phyloP scores from a whole-genome alignment of 2,888 invertebrate genomes.

The Acanthococcus lagerstroemiae region DNA sequence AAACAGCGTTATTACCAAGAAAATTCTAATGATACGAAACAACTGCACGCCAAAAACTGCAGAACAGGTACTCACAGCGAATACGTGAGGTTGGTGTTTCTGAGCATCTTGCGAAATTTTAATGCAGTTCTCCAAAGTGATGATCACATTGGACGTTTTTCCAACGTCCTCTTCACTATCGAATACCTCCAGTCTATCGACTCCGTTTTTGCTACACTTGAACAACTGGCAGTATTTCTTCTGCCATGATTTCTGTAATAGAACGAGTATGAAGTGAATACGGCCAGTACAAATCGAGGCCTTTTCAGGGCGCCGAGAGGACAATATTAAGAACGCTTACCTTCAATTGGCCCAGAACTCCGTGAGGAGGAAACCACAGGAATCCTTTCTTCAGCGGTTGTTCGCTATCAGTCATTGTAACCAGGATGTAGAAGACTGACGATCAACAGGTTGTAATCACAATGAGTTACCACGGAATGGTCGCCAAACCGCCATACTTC shows the following conservation, averaged over 20 bases:
- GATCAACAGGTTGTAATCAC: background rate
- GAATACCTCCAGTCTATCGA: slow-evolving; percentile 74
- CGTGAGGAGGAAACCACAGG: slow-evolving; percentile 66
- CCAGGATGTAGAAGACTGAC: background rate
- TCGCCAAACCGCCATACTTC: too few relatives aligned
- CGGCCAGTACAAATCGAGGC: background rate
- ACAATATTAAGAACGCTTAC: slow-evolving; percentile 48
- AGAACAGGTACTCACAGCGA: slow-evolving; percentile 42
- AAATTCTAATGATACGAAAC: background rate
- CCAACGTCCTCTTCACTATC: slow-evolving; percentile 64
- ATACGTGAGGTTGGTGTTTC: slow-evolving; percentile 45
- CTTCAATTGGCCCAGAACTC: slow-evolving; percentile 63
- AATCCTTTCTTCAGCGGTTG: slow-evolving; percentile 47
- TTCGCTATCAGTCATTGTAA: slow-evolving; percentile 34
- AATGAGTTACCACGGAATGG: too few relatives aligned
- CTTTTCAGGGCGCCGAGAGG: too few relatives aligned
- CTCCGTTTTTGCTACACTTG: slow-evolving; percentile 72
- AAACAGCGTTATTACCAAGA: background rate
- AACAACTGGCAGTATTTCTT: slow-evolving; percentile 67
- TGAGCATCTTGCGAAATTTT: slow-evolving; percentile 53
- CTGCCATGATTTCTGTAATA: slow-evolving; percentile 71
- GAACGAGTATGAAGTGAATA: background rate
- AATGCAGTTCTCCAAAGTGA: slow-evolving; percentile 76
- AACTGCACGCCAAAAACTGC: background rate
- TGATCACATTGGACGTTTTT: slow-evolving; percentile 56